Conservation (phyloP, 2,113 vertebrate genomes). For the Poeciliopsis turrubarensis region DNA sequence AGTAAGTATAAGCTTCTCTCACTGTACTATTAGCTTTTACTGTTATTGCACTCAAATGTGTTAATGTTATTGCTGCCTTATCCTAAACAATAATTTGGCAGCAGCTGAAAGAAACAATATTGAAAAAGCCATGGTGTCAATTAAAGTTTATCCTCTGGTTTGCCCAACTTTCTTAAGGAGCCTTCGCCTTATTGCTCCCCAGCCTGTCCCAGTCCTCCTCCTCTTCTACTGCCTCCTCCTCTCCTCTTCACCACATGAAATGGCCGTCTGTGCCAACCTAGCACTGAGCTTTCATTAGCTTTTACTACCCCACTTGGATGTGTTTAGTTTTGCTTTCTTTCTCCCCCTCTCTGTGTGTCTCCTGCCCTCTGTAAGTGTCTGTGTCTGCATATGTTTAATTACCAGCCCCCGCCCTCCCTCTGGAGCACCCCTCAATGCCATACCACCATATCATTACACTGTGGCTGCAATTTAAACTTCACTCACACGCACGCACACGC, state of each 20-base stretch:
- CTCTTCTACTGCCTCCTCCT: slow-evolving; percentile 61
- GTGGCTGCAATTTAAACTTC: slow-evolving; percentile 71
- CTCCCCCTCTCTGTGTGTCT: slow-evolving; percentile 52
- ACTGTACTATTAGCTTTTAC: slow-evolving; percentile 31
- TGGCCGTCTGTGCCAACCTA: slow-evolving; percentile 76
- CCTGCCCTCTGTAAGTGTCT: slow-evolving; percentile 58
- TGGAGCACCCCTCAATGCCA: slow-evolving; percentile 68
- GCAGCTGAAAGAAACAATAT: slow-evolving; percentile 37
- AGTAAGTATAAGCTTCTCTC: slow-evolving; percentile 6
- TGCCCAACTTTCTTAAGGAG: slow-evolving; percentile 57
- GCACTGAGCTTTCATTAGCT: slow-evolving; percentile 80
- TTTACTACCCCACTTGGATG: slow-evolving; percentile 81
- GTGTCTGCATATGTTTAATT: slow-evolving; percentile 81
- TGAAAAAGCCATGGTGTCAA: slow-evolving; percentile 67
- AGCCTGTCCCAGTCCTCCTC: slow-evolving; percentile 52
- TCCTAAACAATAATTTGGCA: slow-evolving; percentile 36
- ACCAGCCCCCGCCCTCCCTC: slow-evolving; percentile 64
- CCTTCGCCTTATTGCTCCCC: slow-evolving; percentile 63
- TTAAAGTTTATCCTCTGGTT: slow-evolving; percentile 67
- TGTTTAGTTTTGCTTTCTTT: slow-evolving; percentile 74
- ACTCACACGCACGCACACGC: slow-evolving; percentile 43
- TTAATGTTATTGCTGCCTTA: slow-evolving; percentile 64
- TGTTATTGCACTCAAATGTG: slow-evolving; percentile 41
- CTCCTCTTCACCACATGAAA: slow-evolving; percentile 80
- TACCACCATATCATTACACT: slow-evolving; percentile 79